Evolutionary conservation across 2,888 invertebrate species (phyloP), one percentile per base, ranked within the genome.

Genomic region (Dasypolia templi): DNA sequence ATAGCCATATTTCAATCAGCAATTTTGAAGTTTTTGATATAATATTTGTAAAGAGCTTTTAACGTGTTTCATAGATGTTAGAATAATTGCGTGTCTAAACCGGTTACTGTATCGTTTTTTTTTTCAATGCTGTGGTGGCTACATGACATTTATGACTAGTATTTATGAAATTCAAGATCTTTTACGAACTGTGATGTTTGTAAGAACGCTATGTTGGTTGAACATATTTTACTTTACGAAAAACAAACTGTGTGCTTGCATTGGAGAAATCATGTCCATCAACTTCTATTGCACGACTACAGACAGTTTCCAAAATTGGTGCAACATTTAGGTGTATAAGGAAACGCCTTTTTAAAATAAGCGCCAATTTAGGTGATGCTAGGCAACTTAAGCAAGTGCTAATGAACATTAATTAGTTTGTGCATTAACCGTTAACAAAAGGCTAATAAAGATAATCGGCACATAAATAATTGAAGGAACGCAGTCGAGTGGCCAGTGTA

Each of bases 401-500:
- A 74, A 63, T 58, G 53, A 67, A 53, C 53, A 72, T 32, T 66
- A 39, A 70, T 76, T 61, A 76, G 44, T 32, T 5, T 39, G 55
- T 75, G 35, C 64, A 62, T n/a, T 69, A 46, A 49, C 61, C 61
- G 75, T 51, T 35, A 65, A 77, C 61, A 65, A 69, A 65, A 66
- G 12, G 35, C 39, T 32, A 62, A 51, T 62, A 61, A 61, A 62
- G 26, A 65, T 65, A 65, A 69, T 65, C 44, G 29, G 61, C 14
- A 69, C 35, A 69, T 75, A 62, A 71, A 75, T 70, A 56, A 56
- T 39, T 64, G 46, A 64, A 72, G 42, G 32, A 49, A 81, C 53
- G 68, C 69, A 83, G 78, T 78, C 67, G 77, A 81, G 75, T 81
- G 78, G 69, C 77, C 86, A 90, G 86, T 92, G 89, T 94, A 89